These are phyloP conservation scores for Archegozetes longisetosus DNA, from an alignment of 1,140 invertebrate species.

Conservation along the genomic window DNA sequence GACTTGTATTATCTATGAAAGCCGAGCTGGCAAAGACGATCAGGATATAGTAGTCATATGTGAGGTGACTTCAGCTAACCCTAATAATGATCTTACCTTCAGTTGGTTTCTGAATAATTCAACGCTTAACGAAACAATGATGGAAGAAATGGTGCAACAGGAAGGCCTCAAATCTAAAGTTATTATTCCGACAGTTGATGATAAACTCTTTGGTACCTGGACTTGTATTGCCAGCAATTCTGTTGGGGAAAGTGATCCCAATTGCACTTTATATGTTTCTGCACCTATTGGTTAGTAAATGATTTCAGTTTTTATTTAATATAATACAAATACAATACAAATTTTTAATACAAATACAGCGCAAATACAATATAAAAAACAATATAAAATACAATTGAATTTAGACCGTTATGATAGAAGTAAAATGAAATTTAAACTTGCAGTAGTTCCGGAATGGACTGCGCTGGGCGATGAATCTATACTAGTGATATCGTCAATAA, in stretches of 20 bases:
- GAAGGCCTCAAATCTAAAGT: constrained; percentile 22
- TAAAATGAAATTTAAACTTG: neutral
- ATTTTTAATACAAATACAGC: neutral
- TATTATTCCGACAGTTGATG: constrained; percentile 34
- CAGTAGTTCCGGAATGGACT: neutral
- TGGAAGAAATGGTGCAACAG: constrained; percentile 29
- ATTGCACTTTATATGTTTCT: constrained; percentile 32
- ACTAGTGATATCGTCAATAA: constrained; percentile 13
- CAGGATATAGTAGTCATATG: constrained; percentile 50
- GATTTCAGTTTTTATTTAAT: neutral
- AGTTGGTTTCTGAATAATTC: constrained; percentile 52
- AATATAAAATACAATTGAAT: neutral
- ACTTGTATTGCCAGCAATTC: constrained; percentile 66
- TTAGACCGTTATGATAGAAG: neutral
- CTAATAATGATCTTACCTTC: constrained; percentile 52
- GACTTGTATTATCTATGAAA: constrained; percentile 57
- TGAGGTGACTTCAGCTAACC: constrained; percentile 54
- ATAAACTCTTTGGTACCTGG: constrained; percentile 52
- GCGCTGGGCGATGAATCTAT: constrained; percentile 12
- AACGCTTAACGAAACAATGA: constrained; percentile 42
- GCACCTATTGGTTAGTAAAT: constrained; percentile 14
- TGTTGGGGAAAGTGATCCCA: constrained; percentile 48
- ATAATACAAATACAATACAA: neutral
- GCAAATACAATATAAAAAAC: neutral
- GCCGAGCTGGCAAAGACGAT: constrained; percentile 34